A percentile compares a stretch with the other conserved stretches of the same genome.
These are phyloP conservation scores for Poeciliopsis infans DNA, from an alignment of 2,797 vertebrate species.

Conservation along the genomic window DNA sequence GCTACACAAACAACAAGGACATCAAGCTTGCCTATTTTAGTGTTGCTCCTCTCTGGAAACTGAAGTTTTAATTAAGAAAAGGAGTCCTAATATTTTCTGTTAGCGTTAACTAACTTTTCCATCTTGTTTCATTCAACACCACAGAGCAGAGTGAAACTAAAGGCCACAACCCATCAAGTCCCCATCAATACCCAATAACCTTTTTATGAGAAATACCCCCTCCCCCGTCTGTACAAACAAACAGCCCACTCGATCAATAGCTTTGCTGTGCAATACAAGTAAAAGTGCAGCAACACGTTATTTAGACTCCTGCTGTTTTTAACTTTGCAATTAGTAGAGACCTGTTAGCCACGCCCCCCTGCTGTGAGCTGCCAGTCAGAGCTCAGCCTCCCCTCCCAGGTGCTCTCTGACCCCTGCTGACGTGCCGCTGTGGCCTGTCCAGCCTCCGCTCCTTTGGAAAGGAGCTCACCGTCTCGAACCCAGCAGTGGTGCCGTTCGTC, in stretches of 20 bases:
- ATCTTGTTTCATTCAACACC: background rate
- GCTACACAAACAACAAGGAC: background rate
- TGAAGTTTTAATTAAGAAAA: background rate
- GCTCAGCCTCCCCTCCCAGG: background rate
- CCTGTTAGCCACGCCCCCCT: constrained; percentile 56
- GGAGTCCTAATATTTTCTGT: background rate
- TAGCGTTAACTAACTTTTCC: constrained; percentile 7
- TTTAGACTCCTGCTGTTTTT: constrained; percentile 41
- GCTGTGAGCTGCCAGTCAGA: constrained; percentile 62
- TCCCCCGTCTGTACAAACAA: constrained; percentile 43
- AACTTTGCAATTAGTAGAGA: constrained; percentile 63
- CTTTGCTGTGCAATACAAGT: constrained; percentile 38
- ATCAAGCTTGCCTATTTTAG: background rate
- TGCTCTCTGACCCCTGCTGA: constrained; percentile 5
- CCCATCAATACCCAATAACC: constrained; percentile 66
- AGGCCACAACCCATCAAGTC: constrained; percentile 58
- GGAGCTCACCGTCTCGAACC: constrained; percentile 43
- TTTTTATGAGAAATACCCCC: constrained; percentile 48
- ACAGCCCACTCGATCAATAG: constrained; percentile 51
- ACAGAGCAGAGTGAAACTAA: constrained; percentile 34
- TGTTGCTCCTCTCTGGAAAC: background rate
- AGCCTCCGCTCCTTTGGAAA: constrained; percentile 13
- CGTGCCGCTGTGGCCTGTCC: constrained; percentile 17
- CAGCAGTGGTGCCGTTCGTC: constrained; percentile 47
- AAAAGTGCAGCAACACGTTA: constrained; percentile 51